Base-by-base conservation (phyloP, 2,888 invertebrate species). In the Scelioninae gen. 2 region DNA sequence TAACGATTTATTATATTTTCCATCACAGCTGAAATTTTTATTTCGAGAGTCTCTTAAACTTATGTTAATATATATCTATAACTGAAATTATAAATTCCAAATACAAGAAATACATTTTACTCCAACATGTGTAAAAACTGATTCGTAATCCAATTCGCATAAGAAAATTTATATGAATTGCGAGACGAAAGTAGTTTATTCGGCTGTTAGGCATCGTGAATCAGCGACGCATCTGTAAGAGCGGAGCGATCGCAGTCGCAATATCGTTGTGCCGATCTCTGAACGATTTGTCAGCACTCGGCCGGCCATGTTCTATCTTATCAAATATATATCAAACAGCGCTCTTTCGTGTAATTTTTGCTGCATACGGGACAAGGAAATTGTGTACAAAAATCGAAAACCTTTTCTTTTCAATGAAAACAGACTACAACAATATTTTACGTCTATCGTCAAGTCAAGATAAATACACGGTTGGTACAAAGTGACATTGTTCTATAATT, bases 261-360 rank as follows among this genome's bases (percentile, higher is more conserved):
- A 76, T 83, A 83, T 83, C 83, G 77, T 77, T 78, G 76, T 76
- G 76, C 80, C 81, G 81, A 84, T 84, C 84, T 84, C 77, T 68
- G 77, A 78, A 80, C 84, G 84, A 84, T 84, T 84, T 84, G 84
- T 84, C 84, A 84, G 84, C 81, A 82, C 80, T 81, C 82, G 81
- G 78, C 72, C 77, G 80, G 80, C 76, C 84, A 81, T 84, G 84
- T 84, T 84, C 81, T 80, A 80, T 78, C 83, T 84, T 84, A 84
- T 84, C 84, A 83, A 84, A 84, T 84, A 83, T 84, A 84, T 84
- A 84, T 84, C 84, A 81, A 83, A 84, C 82, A 82, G 80, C 77
- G 82, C 81, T 82, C 81, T 81, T 81, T 78, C 82, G 80, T 82
- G 81, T 82, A 81, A 82, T 83, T 81, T 71, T 71, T 71, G 58